Evolutionary conservation across 2,888 invertebrate genomes (phyloP), one percentile per base, ranked within the genome.

Genomic region (Cerastis leucographa): DNA sequence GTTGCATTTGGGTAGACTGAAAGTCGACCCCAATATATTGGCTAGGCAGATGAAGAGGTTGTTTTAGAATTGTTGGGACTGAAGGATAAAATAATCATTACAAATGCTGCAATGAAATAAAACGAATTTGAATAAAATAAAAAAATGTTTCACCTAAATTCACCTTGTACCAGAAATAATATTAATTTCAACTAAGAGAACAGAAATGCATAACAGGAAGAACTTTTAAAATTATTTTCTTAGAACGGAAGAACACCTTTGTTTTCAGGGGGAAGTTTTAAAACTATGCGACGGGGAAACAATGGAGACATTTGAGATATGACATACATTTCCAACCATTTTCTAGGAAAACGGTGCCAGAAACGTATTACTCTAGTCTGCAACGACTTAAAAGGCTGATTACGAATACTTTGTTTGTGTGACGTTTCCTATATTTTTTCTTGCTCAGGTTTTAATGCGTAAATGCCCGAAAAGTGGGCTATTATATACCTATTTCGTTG

Each of bases 261-360:
- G 35, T 80, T 69, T 40, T 51, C 61, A 51, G 14, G 2, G 9
- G 70, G 49, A 56, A 71, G 42, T 71, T 84, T 80, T 46, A 29
- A 56, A 69, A 69, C 73, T 12, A 72, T 51, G 68, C 12, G 51
- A 51, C 44, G 6, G 11, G 29, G 11, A 46, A 71, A 81, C 61
- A 73, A 65, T 76, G 66, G 11, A 17, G 67, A 69, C 49, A 54
- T 4, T 65, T 81, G 76, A 74, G 29, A 70, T 69, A 81, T 72
- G 46, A 66, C 71, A 76, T 19, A 69, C 62, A 78, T 75, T 62
- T 75, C 59, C 59, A 19, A 51, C 56, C 49, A 64, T 68, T 66
- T 61, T 69, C 46, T 56, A 56, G 11, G 12, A n/a, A 71, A 14
- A 69, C 69, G 44, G 42, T 54, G 75, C 66, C 69, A 84, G 68